phyloP scores from a whole-genome alignment of 1,140 invertebrate species.

The Brachionus sp. region DNA sequence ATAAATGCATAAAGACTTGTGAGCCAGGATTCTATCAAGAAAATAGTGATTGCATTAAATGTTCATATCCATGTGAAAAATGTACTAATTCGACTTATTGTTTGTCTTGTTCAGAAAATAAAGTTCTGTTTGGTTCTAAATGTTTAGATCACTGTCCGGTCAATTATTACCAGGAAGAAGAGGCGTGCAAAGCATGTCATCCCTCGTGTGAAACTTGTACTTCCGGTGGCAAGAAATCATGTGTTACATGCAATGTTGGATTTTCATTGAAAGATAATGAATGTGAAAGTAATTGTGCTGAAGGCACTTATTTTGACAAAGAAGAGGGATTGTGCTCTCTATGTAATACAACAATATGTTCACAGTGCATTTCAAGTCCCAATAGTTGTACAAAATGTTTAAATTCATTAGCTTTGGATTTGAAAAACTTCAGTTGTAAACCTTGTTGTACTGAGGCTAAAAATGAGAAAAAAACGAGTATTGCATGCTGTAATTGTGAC shows the following conservation, averaged over 20 bases:
- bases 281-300: constrained; percentile 66
- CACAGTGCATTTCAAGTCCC: not conserved
- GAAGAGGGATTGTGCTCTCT: constrained; percentile 62
- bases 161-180: constrained; percentile 44
- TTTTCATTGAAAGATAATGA: constrained; percentile 63
- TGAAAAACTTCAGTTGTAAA: not conserved
- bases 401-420: not conserved
- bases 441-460: constrained; percentile 3
- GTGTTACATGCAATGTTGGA: constrained; percentile 71
- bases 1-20: not conserved
- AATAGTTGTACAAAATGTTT: constrained; percentile 36
- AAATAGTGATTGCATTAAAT: not conserved
- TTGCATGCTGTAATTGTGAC: not conserved
- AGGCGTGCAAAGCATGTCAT: constrained; percentile 70
- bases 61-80: constrained; percentile 23
- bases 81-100: not conserved
- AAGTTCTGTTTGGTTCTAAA: constrained; percentile 13
- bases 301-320: constrained; percentile 70
- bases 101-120: not conserved
- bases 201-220: constrained; percentile 75
- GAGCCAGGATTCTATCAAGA: not conserved
- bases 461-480: not conserved
- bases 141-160: constrained; percentile 48
- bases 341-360: constrained; percentile 2
- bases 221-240: constrained; percentile 71